phyloP scores from a whole-genome alignment of 1,140 invertebrate species.

The Myzus persicae region DNA sequence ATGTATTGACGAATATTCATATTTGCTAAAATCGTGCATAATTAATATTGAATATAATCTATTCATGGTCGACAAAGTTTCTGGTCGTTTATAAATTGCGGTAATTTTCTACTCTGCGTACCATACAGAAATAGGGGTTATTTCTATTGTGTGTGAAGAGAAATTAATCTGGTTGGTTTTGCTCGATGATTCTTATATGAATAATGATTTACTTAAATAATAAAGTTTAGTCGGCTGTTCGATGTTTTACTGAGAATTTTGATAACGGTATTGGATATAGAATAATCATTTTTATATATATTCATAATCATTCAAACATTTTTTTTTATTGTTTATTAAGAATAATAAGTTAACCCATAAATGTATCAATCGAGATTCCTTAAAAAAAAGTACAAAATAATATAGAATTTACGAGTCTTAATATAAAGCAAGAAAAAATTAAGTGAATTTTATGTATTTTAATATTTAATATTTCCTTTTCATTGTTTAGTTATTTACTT shows the following conservation, averaged over 20 bases:
- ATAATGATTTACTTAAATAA: neutral
- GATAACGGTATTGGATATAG: neutral
- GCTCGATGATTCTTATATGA: neutral
- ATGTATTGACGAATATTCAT: neutral
- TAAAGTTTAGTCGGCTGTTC: neutral
- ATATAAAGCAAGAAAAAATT: no score
- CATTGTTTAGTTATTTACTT: neutral
- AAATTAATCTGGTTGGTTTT: neutral
- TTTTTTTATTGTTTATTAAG: neutral
- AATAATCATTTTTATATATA: neutral
- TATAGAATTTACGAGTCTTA: neutral
- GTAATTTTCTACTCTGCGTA: neutral
- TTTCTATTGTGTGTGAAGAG: neutral
- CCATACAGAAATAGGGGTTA: neutral
- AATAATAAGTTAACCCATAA: neutral
- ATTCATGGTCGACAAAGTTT: conserved; percentile 14
- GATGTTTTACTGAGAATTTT: neutral
- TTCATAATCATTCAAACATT: neutral
- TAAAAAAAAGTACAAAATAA: neutral
- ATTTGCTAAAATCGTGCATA: neutral
- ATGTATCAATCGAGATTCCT: neutral
- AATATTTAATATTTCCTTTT: neutral
- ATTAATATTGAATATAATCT: conserved; percentile 4
- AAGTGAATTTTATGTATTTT: no score
- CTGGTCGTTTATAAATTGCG: neutral